Conservation (phyloP, 2,797 vertebrate genomes). For the Anguilla obscura region DNA sequence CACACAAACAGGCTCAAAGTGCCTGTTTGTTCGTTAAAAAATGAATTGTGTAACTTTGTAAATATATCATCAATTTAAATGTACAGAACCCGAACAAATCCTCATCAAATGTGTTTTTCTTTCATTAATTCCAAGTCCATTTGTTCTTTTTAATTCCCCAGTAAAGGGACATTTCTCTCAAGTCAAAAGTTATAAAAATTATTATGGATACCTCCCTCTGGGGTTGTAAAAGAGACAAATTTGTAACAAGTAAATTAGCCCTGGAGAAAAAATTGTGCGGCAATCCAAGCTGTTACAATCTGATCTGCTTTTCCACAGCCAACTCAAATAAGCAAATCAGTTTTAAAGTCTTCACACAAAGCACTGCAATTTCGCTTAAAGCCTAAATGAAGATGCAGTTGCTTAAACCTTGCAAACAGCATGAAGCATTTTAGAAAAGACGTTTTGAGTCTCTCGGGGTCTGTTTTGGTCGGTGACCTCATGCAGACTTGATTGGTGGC, state of each 20-base stretch:
- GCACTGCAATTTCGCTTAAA: not conserved
- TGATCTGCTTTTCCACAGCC: slow-evolving; percentile 11
- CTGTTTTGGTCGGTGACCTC: slow-evolving; percentile 22
- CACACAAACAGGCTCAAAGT: not conserved
- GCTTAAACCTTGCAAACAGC: not conserved
- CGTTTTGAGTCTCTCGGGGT: not conserved
- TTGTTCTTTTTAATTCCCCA: not conserved
- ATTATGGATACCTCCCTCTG: slow-evolving; percentile 17
- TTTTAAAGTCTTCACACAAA: not conserved
- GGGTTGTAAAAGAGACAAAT: not conserved
- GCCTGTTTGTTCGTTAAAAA: not conserved
- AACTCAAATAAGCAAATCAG: not conserved
- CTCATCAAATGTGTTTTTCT: slow-evolving; percentile 7
- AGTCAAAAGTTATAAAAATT: slow-evolving; percentile 19
- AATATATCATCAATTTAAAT: not conserved
- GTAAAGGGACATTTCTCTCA: not conserved
- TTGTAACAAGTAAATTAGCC: not conserved
- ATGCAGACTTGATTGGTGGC: slow-evolving; percentile 26
- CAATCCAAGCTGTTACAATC: not conserved
- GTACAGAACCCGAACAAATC: not conserved
- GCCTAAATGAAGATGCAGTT: not conserved
- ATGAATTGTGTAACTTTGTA: not conserved
- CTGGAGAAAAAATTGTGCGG: not conserved
- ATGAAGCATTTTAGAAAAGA: not conserved
- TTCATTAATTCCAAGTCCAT: not conserved